These are phyloP conservation scores for Ceratothoa steindachneri DNA, from an alignment of 2,888 invertebrate genomes.

Conservation along the genomic window DNA sequence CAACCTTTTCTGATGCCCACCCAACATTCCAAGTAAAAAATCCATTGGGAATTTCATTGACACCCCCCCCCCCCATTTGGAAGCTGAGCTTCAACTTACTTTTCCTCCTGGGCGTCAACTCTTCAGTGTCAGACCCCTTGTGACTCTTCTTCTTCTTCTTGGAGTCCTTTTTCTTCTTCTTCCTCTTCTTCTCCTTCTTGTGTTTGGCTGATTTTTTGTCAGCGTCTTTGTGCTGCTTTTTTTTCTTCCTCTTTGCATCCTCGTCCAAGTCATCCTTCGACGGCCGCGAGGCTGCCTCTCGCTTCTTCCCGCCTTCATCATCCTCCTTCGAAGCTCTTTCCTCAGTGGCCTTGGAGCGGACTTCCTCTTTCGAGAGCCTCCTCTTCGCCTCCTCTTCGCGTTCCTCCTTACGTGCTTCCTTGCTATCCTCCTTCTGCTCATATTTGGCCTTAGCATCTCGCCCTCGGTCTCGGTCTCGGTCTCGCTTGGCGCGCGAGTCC, in stretches of 20 bases:
- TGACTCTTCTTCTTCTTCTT: background rate
- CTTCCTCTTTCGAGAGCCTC: background rate
- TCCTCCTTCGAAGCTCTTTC: background rate
- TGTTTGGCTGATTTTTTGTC: background rate
- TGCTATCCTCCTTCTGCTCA: background rate
- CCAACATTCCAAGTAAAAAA: too few relatives aligned
- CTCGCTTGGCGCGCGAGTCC: background rate
- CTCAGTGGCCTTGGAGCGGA: background rate
- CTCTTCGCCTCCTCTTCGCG: too few relatives aligned
- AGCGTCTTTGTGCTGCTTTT: background rate
- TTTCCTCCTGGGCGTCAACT: background rate
- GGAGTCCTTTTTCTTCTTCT: background rate
- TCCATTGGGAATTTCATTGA: too few relatives aligned
- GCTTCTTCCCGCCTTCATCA: too few relatives aligned
- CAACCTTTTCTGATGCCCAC: too few relatives aligned
- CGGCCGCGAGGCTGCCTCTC: too few relatives aligned
- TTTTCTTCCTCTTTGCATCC: background rate
- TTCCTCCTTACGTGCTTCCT: too few relatives aligned
- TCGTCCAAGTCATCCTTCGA: too few relatives aligned
- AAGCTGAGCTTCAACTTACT: too few relatives aligned
- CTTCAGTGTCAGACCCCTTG: background rate
- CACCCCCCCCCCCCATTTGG: too few relatives aligned
- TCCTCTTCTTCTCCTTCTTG: background rate
- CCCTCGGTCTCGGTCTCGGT: background rate
- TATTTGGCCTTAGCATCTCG: background rate